A percentile compares a stretch with the other conserved stretches of the same genome.
phyloP scores from a whole-genome alignment of 2,797 vertebrate species.

The Chromis chromis region DNA sequence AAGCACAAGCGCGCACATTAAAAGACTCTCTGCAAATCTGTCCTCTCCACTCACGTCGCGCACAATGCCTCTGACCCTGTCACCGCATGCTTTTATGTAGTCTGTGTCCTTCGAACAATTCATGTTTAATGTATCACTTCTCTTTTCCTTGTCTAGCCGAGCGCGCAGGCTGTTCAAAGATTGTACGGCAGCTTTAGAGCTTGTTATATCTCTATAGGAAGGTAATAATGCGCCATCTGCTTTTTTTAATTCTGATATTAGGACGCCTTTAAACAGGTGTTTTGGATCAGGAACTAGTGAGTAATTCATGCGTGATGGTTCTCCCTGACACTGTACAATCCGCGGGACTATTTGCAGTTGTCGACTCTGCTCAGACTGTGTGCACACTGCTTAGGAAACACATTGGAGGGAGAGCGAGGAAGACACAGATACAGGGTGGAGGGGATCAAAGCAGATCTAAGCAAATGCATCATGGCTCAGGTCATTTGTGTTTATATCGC shows the following conservation, averaged over 20 bases:
- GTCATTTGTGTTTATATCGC: conserved; percentile 81
- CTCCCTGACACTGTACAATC: conserved; percentile 13
- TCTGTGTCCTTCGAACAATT: conserved; percentile 82
- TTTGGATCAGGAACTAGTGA: conserved; percentile 41
- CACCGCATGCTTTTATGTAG: conserved; percentile 80
- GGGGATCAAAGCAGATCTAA: conserved; percentile 68
- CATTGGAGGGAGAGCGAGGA: conserved; percentile 27
- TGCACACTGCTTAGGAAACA: conserved; percentile 23
- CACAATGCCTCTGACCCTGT: conserved; percentile 72
- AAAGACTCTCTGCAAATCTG: conserved; percentile 77
- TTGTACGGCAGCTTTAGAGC: conserved; percentile 56
- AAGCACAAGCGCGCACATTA: conserved; percentile 79
- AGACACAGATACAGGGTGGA: conserved; percentile 29
- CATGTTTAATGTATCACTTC: conserved; percentile 86
- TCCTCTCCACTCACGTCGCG: conserved; percentile 71
- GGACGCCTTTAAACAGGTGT: conserved; percentile 60
- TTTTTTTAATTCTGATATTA: conserved; percentile 52
- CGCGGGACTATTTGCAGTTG: conserved; percentile 29
- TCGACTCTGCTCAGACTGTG: conserved; percentile 52
- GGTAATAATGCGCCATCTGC: conserved; percentile 56
- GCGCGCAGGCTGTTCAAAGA: conserved; percentile 55
- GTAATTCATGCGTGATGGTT: conserved; percentile 14
- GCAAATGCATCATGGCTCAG: conserved; percentile 68
- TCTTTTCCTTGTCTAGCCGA: conserved; percentile 69
- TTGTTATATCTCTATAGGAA: conserved; percentile 60